Conservation (phyloP, 2,113 vertebrate genomes). For the Numida meleagris region DNA sequence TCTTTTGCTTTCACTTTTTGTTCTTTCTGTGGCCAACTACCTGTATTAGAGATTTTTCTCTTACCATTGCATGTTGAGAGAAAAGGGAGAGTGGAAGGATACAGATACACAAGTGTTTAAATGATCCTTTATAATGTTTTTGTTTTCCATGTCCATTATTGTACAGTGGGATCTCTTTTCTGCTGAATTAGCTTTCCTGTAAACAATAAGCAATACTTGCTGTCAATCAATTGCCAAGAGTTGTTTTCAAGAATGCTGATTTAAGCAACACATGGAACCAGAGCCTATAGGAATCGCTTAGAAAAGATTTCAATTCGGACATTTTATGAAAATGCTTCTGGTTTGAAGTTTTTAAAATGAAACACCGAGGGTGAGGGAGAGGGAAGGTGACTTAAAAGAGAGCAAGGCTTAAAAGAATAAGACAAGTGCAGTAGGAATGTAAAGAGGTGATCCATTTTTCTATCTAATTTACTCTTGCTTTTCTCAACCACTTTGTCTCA, state of each 20-base stretch:
- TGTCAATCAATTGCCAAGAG: slow-evolving; percentile 51
- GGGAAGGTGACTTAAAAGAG: neutral
- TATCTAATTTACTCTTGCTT: neutral
- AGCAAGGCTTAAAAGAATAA: neutral
- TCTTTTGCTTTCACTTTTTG: neutral
- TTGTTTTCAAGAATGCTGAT: slow-evolving; percentile 43
- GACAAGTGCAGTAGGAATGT: neutral
- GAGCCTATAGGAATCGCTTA: neutral
- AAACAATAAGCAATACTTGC: slow-evolving; percentile 28
- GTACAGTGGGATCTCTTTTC: neutral
- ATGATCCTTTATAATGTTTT: neutral
- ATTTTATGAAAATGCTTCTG: neutral
- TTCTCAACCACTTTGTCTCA: neutral
- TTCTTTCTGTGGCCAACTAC: neutral
- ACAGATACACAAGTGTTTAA: neutral
- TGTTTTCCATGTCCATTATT: neutral
- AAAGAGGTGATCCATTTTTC: neutral
- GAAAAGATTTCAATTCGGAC: neutral
- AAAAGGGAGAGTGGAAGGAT: neutral
- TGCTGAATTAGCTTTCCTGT: slow-evolving; percentile 57
- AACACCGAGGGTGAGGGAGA: neutral
- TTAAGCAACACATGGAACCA: neutral
- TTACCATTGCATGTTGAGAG: neutral
- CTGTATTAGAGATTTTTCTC: neutral
- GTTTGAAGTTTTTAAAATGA: neutral